These are phyloP conservation scores for Willowsia nigromaculata DNA, from an alignment of 2,888 invertebrate species.

Conservation along the genomic window DNA sequence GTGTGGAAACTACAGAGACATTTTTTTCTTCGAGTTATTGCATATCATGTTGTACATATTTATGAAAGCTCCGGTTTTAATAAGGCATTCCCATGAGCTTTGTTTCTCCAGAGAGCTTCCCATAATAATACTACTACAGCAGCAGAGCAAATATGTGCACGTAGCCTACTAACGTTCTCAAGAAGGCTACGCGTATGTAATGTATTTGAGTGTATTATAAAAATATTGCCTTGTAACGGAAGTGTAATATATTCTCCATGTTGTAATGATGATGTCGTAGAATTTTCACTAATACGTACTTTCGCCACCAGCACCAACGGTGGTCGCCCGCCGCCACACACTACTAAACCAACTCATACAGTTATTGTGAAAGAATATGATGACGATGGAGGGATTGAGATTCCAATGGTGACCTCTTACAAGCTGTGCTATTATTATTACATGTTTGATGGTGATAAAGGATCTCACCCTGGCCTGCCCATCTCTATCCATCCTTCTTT, in stretches of 20 bases:
- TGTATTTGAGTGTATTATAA: background rate
- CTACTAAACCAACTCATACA: background rate
- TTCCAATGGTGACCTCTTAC: slow-evolving; percentile 58
- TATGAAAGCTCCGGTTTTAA: slow-evolving; percentile 38
- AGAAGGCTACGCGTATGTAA: background rate
- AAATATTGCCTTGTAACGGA: background rate
- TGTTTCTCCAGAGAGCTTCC: slow-evolving; percentile 31
- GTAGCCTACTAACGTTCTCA: background rate
- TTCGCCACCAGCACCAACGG: background rate
- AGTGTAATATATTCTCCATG: background rate
- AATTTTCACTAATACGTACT: background rate
- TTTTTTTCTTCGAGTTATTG: slow-evolving; percentile 27
- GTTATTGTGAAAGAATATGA: background rate
- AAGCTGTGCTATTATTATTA: slow-evolving; percentile 45
- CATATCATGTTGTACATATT: background rate
- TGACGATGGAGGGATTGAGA: slow-evolving; percentile 50
- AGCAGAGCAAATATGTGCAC: background rate
- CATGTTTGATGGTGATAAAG: slow-evolving; percentile 29
- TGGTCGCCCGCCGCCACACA: background rate
- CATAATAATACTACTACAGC: background rate
- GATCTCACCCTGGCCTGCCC: slow-evolving; percentile 14
- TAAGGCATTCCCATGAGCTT: slow-evolving; percentile 52
- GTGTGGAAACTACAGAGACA: background rate
- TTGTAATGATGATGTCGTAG: background rate
- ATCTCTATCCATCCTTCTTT: slow-evolving; percentile 2